Evolutionary conservation across 2,113 vertebrate genomes (phyloP).

Genomic region (Microtus pennsylvanicus): DNA sequence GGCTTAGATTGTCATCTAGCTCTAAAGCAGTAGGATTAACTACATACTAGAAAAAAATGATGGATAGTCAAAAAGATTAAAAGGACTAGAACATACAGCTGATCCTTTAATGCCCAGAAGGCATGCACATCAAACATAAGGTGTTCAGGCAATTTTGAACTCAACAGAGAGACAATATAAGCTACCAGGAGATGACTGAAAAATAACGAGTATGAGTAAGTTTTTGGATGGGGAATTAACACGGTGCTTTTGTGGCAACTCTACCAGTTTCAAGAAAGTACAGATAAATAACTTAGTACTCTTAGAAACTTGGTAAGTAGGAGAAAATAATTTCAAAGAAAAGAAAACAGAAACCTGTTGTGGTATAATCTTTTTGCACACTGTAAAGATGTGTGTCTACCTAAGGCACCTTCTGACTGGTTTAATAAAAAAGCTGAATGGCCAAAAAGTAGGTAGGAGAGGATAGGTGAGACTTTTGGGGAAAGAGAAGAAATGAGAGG

Average conservation of each 20-base stretch:
- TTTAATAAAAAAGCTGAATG: background rate
- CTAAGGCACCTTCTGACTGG: background rate
- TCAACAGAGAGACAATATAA: background rate
- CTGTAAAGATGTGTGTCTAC: background rate
- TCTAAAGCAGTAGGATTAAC: background rate
- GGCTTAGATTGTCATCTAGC: background rate
- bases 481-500: background rate
- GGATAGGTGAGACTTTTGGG: background rate
- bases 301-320: background rate
- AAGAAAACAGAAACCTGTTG: background rate
- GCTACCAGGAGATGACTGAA: background rate
- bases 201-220: background rate
- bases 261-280: background rate
- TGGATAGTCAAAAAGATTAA: background rate
- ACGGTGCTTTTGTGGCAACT: background rate
- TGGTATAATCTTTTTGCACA: background rate
- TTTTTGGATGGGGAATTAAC: background rate
- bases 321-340: background rate
- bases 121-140: background rate
- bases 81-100: no score
- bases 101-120: background rate
- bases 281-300: background rate
- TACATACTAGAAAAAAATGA: background rate
- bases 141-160: background rate
- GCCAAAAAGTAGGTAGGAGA: background rate